Evolutionary conservation across 2,113 vertebrate genomes (phyloP).

Genomic region (Saguinus imperator): DNA sequence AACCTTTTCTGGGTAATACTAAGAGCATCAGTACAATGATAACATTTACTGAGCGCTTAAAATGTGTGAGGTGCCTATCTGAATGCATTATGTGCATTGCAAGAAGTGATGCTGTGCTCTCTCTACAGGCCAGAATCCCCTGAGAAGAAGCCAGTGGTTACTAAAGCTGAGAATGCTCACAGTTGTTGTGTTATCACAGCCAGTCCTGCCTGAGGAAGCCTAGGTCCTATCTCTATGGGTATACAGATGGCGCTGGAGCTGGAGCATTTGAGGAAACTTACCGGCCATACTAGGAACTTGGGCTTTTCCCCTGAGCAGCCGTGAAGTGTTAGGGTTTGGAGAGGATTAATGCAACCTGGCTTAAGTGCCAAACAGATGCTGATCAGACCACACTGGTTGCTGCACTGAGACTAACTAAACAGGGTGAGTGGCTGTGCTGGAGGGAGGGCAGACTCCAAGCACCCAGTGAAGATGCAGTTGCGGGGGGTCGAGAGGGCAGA

Average conservation of each 20-base stretch:
- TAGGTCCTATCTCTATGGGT: neutral
- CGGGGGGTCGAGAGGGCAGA: neutral
- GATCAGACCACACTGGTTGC: neutral
- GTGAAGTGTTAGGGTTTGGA: neutral
- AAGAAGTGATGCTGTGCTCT: neutral
- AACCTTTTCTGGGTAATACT: neutral
- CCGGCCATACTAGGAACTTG: rapidly evolving
- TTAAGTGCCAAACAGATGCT: neutral
- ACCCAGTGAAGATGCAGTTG: no score
- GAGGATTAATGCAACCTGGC: neutral
- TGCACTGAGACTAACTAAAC: rapidly evolving
- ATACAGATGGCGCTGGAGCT: neutral
- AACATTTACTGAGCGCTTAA: neutral
- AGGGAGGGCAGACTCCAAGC: neutral
- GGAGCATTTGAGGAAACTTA: neutral
- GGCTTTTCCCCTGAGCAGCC: neutral
- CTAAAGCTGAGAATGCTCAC: neutral
- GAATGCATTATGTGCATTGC: no score
- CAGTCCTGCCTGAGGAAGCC: neutral
- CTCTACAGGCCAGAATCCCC: neutral
- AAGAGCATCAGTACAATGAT: neutral
- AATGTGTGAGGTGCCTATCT: rapidly evolving
- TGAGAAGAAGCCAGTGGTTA: neutral
- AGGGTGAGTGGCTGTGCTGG: neutral
- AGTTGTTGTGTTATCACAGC: neutral